Base-by-base conservation (phyloP, 37 sponge, comb jelly and placozoan genomes). In the Halichondria panicea region DNA sequence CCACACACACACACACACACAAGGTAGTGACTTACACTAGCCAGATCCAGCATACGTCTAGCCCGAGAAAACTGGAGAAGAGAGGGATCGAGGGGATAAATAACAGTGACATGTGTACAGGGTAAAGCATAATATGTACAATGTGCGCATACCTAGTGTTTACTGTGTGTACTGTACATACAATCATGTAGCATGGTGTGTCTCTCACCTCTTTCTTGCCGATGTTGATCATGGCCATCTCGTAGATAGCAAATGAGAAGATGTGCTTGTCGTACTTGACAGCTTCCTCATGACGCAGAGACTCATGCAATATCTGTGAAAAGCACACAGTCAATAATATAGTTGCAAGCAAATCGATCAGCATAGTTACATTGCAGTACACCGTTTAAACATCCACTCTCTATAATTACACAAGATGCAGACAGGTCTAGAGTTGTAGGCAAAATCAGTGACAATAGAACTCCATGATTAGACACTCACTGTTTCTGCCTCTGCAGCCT, bases 241-340 rank as follows among this genome's bases (percentile, higher is more conserved):
- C 95, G 40, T 90, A 89, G 72, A 84, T 42, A 18, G 91, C 83
- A 50, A 84, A 94, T 43, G 88, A 71, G 3, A 87, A 21, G 34
- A 94, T 90, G 88, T 94, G 91, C 48, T 90, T 87, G 52, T 94
- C 95, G 8, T 93, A 43, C 59, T 78, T 88, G 52, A 93, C 56
- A 7, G 57, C 64, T 12, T 46, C 33, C 38, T 91, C 91, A 61
- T 72, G 82, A 5, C 52, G 43, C 39, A 82, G 44, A 34, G 87
- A 79, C 24, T 85, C 83, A 4, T 55, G 38, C 33, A 91, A 68
- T 35, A 45, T 43, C 91, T 90, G 55, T 5, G 66, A 6, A 43
- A 39, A 1, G 30, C 48, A 42, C 5, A 60, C 5, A 42, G 15
- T 45, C 41, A 43, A 42, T 59, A 12, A 59, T n/a, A 59, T 59